phyloP scores from a whole-genome alignment of 2,888 invertebrate species.

The Pristionchus japonicus region DNA sequence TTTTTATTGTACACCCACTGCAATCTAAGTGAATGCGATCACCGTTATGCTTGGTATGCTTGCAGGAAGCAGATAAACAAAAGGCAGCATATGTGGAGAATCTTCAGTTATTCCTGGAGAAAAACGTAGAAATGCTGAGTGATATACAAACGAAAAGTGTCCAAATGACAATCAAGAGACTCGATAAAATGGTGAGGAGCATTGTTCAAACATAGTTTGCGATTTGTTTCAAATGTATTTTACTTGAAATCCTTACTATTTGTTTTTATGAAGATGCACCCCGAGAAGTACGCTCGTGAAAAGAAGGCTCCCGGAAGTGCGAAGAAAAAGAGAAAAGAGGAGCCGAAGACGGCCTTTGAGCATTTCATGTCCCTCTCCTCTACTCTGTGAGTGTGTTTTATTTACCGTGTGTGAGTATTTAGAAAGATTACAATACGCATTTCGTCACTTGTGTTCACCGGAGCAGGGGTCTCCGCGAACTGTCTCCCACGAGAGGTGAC shows the following conservation, averaged over 20 bases:
- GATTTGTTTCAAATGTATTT: no score
- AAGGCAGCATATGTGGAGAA: not conserved
- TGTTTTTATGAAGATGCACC: not conserved
- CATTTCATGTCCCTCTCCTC: not conserved
- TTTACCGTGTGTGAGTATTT: no score
- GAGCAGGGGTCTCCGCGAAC: no score
- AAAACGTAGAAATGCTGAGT: not conserved
- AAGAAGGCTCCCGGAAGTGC: not conserved
- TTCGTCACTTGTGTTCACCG: no score
- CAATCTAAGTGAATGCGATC: no score
- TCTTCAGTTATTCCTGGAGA: not conserved
- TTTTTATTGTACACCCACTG: no score
- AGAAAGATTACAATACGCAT: no score
- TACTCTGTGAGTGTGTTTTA: conserved; percentile 30
- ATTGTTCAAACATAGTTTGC: no score
- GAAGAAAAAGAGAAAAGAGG: conserved; percentile 21
- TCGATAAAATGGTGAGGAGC: not conserved
- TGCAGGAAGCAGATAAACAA: not conserved
- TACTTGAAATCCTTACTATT: not conserved
- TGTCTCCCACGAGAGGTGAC: no score
- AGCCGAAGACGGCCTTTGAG: conserved; percentile 8
- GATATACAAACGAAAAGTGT: not conserved
- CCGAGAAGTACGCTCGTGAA: conserved; percentile 2
- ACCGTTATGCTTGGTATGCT: not conserved
- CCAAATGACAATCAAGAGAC: not conserved